phyloP scores from a whole-genome alignment of 2,797 vertebrate species.

The Neosilurus mollespiculum region DNA sequence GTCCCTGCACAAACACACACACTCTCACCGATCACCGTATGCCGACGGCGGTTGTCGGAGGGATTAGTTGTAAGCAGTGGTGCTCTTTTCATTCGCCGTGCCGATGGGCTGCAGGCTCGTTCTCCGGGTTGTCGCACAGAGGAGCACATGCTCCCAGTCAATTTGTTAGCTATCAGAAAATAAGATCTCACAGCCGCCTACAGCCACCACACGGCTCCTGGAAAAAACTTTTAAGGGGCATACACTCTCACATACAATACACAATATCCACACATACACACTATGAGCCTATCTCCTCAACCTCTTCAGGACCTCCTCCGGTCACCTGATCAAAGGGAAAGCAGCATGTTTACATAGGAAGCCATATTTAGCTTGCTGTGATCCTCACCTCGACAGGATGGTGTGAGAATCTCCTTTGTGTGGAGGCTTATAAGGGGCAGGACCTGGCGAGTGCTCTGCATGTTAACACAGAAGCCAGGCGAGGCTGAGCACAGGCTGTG shows the following conservation, averaged over 20 bases:
- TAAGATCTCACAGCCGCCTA: slow-evolving; percentile 55
- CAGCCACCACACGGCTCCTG: slow-evolving; percentile 36
- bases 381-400: slow-evolving; percentile 3
- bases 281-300: slow-evolving; percentile 25
- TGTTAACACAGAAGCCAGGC: background rate
- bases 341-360: background rate
- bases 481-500: background rate
- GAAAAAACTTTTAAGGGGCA: slow-evolving; percentile 49
- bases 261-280: slow-evolving; percentile 15
- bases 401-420: slow-evolving; percentile 11
- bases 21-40: slow-evolving; percentile 28
- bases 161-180: slow-evolving; percentile 57
- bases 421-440: background rate
- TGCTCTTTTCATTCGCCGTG: slow-evolving; percentile 48
- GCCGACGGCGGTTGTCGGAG: slow-evolving; percentile 43
- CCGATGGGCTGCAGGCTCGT: slow-evolving; percentile 54
- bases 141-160: slow-evolving; percentile 49
- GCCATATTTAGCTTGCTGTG: slow-evolving; percentile 14
- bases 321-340: background rate
- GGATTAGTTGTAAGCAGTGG: slow-evolving; percentile 53
- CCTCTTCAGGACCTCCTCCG: slow-evolving; percentile 25
- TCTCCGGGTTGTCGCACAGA: slow-evolving; percentile 50
- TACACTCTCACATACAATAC: slow-evolving; percentile 22
- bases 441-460: background rate
- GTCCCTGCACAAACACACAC: slow-evolving; percentile 16